Conservation (phyloP, 2,113 vertebrate species). For the Mustela lutreola region DNA sequence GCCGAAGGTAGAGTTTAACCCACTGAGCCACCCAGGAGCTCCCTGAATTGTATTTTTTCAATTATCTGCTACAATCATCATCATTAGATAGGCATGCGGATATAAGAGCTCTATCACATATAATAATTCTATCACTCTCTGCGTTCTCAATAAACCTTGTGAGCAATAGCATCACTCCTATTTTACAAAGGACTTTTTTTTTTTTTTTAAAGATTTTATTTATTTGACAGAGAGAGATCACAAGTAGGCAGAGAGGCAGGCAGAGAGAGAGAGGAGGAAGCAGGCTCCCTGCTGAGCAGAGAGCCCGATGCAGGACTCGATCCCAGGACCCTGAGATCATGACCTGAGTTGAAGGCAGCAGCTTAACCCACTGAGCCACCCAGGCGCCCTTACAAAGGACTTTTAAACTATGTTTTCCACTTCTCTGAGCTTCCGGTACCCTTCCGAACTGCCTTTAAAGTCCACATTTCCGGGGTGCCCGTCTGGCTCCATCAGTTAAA, state of each 20-base stretch:
- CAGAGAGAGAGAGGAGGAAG: too few species aligned
- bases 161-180: not conserved
- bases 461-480: not conserved
- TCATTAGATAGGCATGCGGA: not conserved
- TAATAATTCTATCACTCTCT: not conserved
- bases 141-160: slow-evolving; percentile 16
- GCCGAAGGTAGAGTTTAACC: too few species aligned
- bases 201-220: too few species aligned
- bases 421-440: not conserved
- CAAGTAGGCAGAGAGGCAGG: too few species aligned
- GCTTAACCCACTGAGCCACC: too few species aligned
- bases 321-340: too few species aligned
- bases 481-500: not conserved
- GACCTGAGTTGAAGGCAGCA: too few species aligned
- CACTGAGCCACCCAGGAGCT: too few species aligned
- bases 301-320: too few species aligned
- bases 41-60: not conserved
- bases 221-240: too few species aligned
- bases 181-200: not conserved
- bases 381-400: not conserved
- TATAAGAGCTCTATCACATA: not conserved
- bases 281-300: too few species aligned
- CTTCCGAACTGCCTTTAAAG: slow-evolving; percentile 14
- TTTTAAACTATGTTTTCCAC: slow-evolving; percentile 25
- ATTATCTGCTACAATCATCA: slow-evolving; percentile 14